phyloP scores from a whole-genome alignment of 2,797 vertebrate genomes.

The Fistularia tabacaria region DNA sequence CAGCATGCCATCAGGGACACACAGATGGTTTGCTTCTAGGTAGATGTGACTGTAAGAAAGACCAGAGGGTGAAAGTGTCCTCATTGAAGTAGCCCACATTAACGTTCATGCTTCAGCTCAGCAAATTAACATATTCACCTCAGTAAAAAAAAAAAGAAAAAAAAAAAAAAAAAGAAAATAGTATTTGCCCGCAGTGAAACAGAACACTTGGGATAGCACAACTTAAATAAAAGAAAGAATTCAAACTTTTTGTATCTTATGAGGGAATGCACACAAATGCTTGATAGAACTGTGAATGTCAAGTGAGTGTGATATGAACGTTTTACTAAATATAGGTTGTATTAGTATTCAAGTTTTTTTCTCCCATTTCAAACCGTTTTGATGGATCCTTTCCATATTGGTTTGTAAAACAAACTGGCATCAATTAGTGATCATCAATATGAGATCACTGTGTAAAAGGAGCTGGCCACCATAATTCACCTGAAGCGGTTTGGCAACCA shows the following conservation, averaged over 20 bases:
- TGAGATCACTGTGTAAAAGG: too few species aligned
- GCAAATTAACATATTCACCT: constrained; percentile 47
- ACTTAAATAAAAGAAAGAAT: too few species aligned
- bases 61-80: constrained; percentile 59
- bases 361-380: too few species aligned
- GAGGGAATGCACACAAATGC: neutral
- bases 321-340: neutral
- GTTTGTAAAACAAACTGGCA: too few species aligned
- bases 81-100: constrained; percentile 58
- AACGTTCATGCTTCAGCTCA: constrained; percentile 50
- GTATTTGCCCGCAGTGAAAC: constrained; percentile 36
- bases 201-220: constrained; percentile 6
- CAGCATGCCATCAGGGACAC: constrained; percentile 59
- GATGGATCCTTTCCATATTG: too few species aligned
- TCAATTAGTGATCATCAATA: too few species aligned
- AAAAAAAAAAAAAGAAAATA: neutral
- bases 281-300: neutral
- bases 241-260: too few species aligned
- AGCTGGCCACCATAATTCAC: too few species aligned
- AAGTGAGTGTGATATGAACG: too few species aligned
- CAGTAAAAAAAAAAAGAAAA: constrained; percentile 14
- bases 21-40: constrained; percentile 65
- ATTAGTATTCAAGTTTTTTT: too few species aligned
- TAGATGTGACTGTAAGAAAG: constrained; percentile 65
- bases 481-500: too few species aligned